A percentile compares a stretch with the other conserved stretches of the same genome.
These are phyloP conservation scores for Tetraneura akinire DNA, from an alignment of 1,140 invertebrate genomes.

Conservation along the genomic window DNA sequence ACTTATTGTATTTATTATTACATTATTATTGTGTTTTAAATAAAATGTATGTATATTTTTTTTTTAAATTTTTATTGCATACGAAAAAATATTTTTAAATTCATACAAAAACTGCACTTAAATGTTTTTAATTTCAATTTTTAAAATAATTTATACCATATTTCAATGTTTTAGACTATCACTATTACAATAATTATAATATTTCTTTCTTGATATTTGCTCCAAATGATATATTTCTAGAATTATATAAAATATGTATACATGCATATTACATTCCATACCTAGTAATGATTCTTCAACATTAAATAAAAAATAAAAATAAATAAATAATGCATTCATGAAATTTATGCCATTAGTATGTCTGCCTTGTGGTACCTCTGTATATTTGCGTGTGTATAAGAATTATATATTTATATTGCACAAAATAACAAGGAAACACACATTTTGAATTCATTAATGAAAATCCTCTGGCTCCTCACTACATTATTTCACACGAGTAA, in stretches of 20 bases:
- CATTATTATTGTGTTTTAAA: too few species aligned
- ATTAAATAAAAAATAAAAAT: too few species aligned
- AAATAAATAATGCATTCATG: background rate
- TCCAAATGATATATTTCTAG: background rate
- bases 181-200: background rate
- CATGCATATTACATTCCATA: background rate
- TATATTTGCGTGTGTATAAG: background rate
- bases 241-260: background rate
- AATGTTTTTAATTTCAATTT: too few species aligned
- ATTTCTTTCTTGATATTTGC: background rate
- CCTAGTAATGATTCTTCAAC: background rate
- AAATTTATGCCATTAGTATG: too few species aligned
- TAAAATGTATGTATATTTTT: too few species aligned
- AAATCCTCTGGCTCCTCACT: background rate
- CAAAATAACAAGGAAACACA: conserved; percentile 2
- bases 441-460: conserved; percentile 33
- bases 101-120: too few species aligned
- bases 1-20: too few species aligned
- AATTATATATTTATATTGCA: conserved; percentile 16
- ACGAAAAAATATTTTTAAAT: too few species aligned
- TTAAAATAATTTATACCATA: too few species aligned
- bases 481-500: background rate
- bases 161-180: background rate
- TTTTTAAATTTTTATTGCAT: too few species aligned
- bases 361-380: background rate